Conservation (phyloP, 2,113 vertebrate genomes). For the Ailuropoda melanoleuca region DNA sequence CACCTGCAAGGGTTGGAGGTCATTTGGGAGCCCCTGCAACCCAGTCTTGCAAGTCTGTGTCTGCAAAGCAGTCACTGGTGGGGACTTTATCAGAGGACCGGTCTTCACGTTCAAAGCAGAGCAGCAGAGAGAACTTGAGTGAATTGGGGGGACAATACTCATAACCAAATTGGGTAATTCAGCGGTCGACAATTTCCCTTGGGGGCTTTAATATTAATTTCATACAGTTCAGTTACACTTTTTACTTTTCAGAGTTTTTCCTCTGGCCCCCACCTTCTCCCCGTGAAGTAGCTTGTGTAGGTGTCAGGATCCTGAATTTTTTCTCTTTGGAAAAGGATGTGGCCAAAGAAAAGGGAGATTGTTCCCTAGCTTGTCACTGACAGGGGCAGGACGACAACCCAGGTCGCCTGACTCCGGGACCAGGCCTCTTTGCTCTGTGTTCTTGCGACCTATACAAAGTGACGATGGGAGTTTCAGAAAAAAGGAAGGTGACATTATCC, state of each 20-base stretch:
- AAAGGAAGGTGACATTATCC: slow-evolving; percentile 68
- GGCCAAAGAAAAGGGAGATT: slow-evolving; percentile 25
- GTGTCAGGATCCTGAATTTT: neutral
- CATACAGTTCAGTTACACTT: neutral
- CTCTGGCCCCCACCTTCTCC: neutral
- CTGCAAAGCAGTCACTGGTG: neutral
- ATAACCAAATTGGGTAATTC: neutral
- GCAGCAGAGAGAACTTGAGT: neutral
- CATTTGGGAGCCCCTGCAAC: neutral
- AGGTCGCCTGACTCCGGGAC: slow-evolving; percentile 45
- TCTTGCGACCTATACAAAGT: slow-evolving; percentile 58
- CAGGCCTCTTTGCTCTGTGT: slow-evolving; percentile 49
- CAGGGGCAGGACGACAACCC: neutral
- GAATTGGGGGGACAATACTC: neutral
- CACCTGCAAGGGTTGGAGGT: neutral
- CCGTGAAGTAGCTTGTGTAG: neutral
- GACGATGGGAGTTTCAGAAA: slow-evolving; percentile 55
- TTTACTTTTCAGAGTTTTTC: slow-evolving; percentile 43
- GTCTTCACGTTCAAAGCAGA: neutral
- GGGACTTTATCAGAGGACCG: neutral
- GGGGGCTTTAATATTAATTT: neutral
- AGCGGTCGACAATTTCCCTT: neutral
- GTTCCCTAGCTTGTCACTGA: neutral
- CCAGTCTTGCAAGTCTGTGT: neutral
- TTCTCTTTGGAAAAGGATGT: slow-evolving; percentile 5